Conservation (phyloP, 2,888 invertebrate genomes). For the Pharmacophagus antenor region DNA sequence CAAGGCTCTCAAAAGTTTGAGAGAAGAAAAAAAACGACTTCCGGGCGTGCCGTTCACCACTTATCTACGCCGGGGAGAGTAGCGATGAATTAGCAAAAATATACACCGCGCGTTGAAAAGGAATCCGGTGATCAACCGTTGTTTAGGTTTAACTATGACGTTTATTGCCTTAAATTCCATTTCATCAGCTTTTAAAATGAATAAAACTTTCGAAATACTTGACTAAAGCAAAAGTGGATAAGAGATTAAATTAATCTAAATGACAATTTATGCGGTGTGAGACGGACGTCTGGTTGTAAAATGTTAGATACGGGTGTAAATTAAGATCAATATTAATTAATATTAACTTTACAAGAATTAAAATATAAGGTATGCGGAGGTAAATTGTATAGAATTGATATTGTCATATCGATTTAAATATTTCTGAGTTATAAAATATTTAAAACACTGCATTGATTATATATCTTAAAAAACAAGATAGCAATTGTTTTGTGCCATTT, state of each 20-base stretch:
- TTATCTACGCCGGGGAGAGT: conserved; percentile 58
- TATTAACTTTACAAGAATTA: background rate
- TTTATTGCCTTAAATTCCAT: conserved; percentile 30
- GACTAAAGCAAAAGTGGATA: conserved; percentile 13
- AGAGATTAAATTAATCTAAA: conserved; percentile 15
- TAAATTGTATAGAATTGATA: background rate
- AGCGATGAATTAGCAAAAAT: conserved; percentile 57
- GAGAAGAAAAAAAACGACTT: conserved; percentile 68
- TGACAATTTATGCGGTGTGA: conserved; percentile 1
- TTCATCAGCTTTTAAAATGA: conserved; percentile 4
- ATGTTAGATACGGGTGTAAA: conserved; percentile 18
- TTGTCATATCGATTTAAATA: no score
- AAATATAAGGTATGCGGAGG: background rate
- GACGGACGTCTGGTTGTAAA: conserved; percentile 1
- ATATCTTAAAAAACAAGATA: no score
- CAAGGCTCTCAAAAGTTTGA: conserved; percentile 69
- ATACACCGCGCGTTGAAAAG: conserved; percentile 27
- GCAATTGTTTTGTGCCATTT: no score
- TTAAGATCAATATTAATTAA: background rate
- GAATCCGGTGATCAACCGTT: conserved; percentile 27
- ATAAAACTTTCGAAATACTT: conserved; percentile 9
- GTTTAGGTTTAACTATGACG: conserved; percentile 22
- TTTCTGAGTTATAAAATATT: no score
- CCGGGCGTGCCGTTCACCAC: conserved; percentile 64
- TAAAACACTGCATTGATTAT: no score